These are phyloP conservation scores for Rhabdomys pumilio DNA, from an alignment of 2,797 vertebrate genomes.

Conservation along the genomic window DNA sequence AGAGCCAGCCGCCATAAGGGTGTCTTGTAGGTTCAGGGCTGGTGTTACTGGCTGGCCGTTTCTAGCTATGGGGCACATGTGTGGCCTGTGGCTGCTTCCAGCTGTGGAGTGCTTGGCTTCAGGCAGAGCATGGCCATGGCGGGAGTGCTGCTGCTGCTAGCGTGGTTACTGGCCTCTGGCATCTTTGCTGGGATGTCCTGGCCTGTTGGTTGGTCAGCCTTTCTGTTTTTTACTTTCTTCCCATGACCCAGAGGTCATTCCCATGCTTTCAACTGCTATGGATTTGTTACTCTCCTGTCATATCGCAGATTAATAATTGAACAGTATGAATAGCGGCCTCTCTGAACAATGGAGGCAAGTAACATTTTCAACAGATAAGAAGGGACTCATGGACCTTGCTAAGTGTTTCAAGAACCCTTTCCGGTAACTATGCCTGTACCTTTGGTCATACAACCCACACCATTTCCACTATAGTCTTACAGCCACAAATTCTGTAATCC, in stretches of 20 bases:
- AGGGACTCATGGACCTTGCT: neutral
- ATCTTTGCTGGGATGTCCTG: neutral
- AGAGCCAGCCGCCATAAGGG: too few relatives aligned
- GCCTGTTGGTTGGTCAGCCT: neutral
- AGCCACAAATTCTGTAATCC: neutral
- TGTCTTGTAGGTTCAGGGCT: too few relatives aligned
- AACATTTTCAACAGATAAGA: neutral
- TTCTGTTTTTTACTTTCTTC: neutral
- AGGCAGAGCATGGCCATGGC: too few relatives aligned
- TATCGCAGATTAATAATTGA: neutral
- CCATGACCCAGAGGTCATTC: neutral
- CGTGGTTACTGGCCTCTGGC: fast-evolving
- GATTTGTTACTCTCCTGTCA: too few relatives aligned
- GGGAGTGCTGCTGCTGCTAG: neutral
- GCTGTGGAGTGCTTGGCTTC: too few relatives aligned
- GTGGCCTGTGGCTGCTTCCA: too few relatives aligned
- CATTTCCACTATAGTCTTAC: neutral
- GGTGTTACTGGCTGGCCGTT: too few relatives aligned
- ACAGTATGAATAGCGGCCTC: neutral
- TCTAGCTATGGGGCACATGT: too few relatives aligned
- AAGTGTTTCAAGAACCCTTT: constrained; percentile 25
- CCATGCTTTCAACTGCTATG: neutral
- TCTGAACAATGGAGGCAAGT: neutral
- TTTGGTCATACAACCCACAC: fast-evolving
- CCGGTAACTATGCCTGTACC: fast-evolving